Evolutionary conservation across 2,888 invertebrate species (phyloP).

Genomic region (Pachydiplax longipennis): DNA sequence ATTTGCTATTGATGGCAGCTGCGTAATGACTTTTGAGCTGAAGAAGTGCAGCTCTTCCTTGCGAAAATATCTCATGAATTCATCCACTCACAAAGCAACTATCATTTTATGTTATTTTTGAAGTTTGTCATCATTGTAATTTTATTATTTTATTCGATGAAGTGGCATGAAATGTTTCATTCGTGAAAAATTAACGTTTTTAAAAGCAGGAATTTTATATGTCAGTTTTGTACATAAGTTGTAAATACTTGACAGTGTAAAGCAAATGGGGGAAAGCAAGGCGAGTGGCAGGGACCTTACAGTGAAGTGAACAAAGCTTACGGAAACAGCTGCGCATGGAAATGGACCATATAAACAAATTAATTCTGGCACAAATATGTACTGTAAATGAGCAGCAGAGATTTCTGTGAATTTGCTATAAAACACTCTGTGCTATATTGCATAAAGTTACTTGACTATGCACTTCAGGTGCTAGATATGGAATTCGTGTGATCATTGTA

Average conservation of each 20-base stretch:
- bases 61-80: conserved; percentile 21
- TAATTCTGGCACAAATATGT: conserved; percentile 15
- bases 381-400: background rate
- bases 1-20: conserved; percentile 33
- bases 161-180: conserved; percentile 5
- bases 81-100: conserved; percentile 26
- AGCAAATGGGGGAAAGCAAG: conserved; percentile 9
- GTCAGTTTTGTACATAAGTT: conserved; percentile 36
- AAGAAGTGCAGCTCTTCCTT: background rate
- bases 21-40: background rate
- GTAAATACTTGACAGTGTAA: conserved; percentile 39
- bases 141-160: conserved; percentile 23
- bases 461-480: conserved; percentile 10
- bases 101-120: conserved; percentile 40
- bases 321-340: background rate
- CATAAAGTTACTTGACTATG: conserved; percentile 1
- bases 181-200: conserved; percentile 26
- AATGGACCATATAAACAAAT: background rate
- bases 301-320: background rate
- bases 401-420: conserved; percentile 7
- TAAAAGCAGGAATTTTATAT: conserved; percentile 35
- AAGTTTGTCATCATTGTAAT: conserved; percentile 35
- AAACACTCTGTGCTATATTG: conserved; percentile 24
- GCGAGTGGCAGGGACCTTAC: background rate
- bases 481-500: conserved; percentile 3